phyloP scores from a whole-genome alignment of 2,797 vertebrate species.

The Notamacropus eugenii region DNA sequence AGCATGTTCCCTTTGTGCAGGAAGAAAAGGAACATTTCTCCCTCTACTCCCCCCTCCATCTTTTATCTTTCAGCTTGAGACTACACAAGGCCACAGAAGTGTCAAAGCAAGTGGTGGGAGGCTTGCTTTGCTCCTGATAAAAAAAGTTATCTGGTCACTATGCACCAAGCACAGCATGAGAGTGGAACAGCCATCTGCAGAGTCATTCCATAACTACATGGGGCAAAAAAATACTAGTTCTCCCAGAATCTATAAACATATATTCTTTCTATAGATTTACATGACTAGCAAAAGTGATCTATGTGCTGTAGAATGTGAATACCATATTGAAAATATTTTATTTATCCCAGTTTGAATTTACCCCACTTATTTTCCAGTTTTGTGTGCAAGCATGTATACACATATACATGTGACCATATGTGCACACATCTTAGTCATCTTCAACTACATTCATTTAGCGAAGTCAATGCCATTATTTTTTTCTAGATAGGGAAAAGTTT shows the following conservation, averaged over 20 bases:
- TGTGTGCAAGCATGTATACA: neutral
- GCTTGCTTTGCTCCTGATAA: neutral
- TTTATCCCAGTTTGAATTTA: neutral
- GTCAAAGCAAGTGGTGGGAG: neutral
- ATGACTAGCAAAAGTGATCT: neutral
- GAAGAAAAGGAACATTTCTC: neutral
- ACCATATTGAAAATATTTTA: neutral
- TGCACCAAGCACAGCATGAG: neutral
- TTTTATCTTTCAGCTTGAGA: neutral
- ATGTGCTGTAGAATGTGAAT: neutral
- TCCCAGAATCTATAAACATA: neutral
- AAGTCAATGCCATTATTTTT: neutral
- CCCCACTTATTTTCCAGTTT: neutral
- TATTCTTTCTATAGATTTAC: neutral
- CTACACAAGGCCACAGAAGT: neutral
- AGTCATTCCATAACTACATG: neutral
- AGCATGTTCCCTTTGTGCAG: neutral
- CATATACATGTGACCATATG: neutral
- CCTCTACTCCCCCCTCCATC: neutral
- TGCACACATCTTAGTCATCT: too few relatives aligned
- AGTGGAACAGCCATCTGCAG: neutral
- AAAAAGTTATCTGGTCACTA: neutral
- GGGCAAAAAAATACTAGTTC: neutral
- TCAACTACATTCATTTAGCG: neutral
- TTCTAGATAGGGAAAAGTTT: neutral